Evolutionary conservation across 2,797 vertebrate genomes (phyloP).

Genomic region (Chaetodon trifasciatus): DNA sequence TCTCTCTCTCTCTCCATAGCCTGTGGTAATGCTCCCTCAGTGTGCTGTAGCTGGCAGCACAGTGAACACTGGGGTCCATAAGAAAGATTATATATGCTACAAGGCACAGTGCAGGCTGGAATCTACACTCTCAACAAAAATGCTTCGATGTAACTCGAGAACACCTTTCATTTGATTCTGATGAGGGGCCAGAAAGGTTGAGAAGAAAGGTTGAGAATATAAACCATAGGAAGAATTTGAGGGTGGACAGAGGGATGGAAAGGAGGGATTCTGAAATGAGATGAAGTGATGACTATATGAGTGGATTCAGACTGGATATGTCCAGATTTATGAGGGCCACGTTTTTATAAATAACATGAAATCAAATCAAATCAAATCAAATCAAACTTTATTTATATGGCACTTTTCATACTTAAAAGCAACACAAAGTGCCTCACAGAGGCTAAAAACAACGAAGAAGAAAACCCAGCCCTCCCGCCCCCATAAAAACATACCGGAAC

Average conservation of each 20-base stretch:
- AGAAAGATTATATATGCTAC: slow-evolving; percentile 56
- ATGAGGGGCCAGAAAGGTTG: not conserved
- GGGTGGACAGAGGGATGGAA: not conserved
- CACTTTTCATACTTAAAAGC: too few relatives aligned
- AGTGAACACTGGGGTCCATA: slow-evolving; percentile 2
- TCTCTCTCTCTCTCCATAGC: slow-evolving; percentile 1
- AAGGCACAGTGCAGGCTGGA: slow-evolving; percentile 39
- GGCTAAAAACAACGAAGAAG: too few relatives aligned
- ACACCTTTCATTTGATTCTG: not conserved
- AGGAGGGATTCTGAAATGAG: not conserved
- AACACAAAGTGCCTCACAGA: too few relatives aligned
- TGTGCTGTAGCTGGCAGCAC: slow-evolving; percentile 7
- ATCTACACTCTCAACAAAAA: slow-evolving; percentile 19
- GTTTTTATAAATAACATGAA: too few relatives aligned
- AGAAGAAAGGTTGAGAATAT: too few relatives aligned
- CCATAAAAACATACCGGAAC: too few relatives aligned
- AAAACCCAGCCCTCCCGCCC: too few relatives aligned
- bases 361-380: too few relatives aligned
- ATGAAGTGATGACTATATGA: not conserved
- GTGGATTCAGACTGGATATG: not conserved
- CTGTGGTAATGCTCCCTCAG: slow-evolving; percentile 35
- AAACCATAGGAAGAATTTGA: not conserved
- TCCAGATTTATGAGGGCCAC: too few relatives aligned
- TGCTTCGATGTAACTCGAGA: not conserved
- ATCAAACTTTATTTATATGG: too few relatives aligned